Conservation (phyloP, 2,888 invertebrate species). For the Pomacea canaliculata region DNA sequence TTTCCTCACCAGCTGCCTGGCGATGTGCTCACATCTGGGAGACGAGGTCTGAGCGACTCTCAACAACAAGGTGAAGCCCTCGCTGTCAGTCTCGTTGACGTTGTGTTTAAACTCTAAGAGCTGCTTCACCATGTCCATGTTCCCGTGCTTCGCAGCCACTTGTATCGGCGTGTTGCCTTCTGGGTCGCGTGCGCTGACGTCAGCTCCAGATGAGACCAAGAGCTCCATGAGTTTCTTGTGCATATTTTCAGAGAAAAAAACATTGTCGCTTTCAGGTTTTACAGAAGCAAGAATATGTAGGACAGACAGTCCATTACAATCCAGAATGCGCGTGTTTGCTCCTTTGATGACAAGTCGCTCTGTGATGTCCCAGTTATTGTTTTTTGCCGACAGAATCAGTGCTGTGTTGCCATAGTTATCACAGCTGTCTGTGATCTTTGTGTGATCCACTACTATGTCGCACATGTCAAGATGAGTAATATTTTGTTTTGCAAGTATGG, state of each 20-base stretch:
- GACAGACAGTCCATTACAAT: neutral
- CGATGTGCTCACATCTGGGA: too few relatives aligned
- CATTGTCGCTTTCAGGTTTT: neutral
- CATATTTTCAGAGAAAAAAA: neutral
- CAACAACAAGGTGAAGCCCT: too few relatives aligned
- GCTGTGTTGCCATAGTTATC: neutral
- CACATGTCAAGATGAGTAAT: too few relatives aligned
- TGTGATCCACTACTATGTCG: too few relatives aligned
- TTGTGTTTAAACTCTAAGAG: too few relatives aligned
- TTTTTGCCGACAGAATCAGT: neutral
- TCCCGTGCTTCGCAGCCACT: neutral
- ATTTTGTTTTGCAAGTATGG: too few relatives aligned
- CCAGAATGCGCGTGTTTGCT: neutral
- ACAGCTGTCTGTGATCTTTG: too few relatives aligned
- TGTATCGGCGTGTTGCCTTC: constrained; percentile 5
- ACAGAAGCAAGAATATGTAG: neutral
- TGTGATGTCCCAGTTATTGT: neutral
- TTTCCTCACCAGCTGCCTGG: too few relatives aligned
- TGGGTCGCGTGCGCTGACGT: neutral
- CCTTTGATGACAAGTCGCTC: neutral
- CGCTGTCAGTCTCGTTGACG: too few relatives aligned
- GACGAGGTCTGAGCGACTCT: too few relatives aligned
- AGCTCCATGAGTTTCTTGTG: neutral
- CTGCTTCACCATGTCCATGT: neutral
- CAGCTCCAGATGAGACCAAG: neutral